Conservation (phyloP, 2,888 invertebrate genomes). For the Dyspetes luteomarginatus region DNA sequence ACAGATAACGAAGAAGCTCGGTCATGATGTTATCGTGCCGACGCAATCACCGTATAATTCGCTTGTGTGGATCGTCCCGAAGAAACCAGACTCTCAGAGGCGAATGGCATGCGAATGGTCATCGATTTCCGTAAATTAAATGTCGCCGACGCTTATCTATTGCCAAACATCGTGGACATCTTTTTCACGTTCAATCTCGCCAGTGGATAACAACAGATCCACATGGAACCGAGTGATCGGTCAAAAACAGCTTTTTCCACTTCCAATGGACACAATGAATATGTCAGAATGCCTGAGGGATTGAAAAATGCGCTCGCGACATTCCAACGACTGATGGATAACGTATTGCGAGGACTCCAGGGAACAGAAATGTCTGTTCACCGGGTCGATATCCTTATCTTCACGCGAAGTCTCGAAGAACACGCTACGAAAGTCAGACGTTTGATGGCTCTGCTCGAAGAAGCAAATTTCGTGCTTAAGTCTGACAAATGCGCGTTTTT, state of each 20-base stretch:
- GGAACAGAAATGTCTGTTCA: slow-evolving; percentile 68
- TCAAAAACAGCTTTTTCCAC: slow-evolving; percentile 68
- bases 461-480: slow-evolving; percentile 10
- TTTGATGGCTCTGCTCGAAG: slow-evolving; percentile 9
- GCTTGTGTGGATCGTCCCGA: slow-evolving; percentile 63
- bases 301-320: slow-evolving; percentile 64
- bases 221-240: slow-evolving; percentile 20
- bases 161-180: slow-evolving; percentile 63
- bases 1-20: background rate
- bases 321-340: slow-evolving; percentile 66
- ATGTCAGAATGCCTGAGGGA: slow-evolving; percentile 71
- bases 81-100: slow-evolving; percentile 65
- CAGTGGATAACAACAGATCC: slow-evolving; percentile 66
- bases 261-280: slow-evolving; percentile 73
- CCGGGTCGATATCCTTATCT: slow-evolving; percentile 73
- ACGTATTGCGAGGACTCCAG: slow-evolving; percentile 65
- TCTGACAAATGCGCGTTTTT: slow-evolving; percentile 46
- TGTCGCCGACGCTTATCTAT: background rate
- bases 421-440: slow-evolving; percentile 6
- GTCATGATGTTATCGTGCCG: background rate
- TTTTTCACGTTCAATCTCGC: slow-evolving; percentile 66
- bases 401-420: no score
- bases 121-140: background rate
- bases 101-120: slow-evolving; percentile 45
- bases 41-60: slow-evolving; percentile 64